These are phyloP conservation scores for Episyrphus balteatus DNA, from an alignment of 1,140 invertebrate species.

Conservation along the genomic window DNA sequence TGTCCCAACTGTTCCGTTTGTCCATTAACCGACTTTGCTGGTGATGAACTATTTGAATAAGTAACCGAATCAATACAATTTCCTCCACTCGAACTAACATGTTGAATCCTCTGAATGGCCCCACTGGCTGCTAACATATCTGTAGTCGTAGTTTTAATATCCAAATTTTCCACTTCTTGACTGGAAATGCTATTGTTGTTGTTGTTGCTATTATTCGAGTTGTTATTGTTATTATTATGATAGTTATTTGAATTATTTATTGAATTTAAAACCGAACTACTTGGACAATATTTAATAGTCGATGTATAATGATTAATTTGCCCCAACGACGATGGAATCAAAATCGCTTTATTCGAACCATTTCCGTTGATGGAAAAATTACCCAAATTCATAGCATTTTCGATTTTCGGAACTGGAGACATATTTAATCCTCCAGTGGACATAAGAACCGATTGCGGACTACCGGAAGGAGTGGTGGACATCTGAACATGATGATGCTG, in stretches of 20 bases:
- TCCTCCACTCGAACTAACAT: conserved; percentile 1
- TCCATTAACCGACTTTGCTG: conserved; percentile 7
- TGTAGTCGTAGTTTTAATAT: not conserved
- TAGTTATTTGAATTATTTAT: conserved; percentile 15
- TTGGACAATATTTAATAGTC: conserved; percentile 31
- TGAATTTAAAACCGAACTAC: conserved; percentile 25
- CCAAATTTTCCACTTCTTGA: not conserved
- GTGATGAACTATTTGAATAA: conserved; percentile 8
- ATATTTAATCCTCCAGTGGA: no score
- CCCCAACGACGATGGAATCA: not conserved
- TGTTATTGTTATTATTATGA: conserved; percentile 15
- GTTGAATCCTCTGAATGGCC: conserved; percentile 6
- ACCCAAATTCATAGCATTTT: conserved; percentile 6
- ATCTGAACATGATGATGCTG: conserved; percentile 18
- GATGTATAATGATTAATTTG: conserved; percentile 27
- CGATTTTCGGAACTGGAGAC: not conserved
- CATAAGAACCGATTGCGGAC: conserved; percentile 2
- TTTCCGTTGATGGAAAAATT: conserved; percentile 1
- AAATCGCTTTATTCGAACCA: conserved; percentile 10
- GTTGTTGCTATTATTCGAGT: conserved; percentile 1
- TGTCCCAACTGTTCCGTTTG: not conserved
- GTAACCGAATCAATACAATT: not conserved
- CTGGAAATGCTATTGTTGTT: conserved; percentile 6
- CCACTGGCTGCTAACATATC: conserved; percentile 3
- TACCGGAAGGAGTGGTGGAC: not conserved